A percentile compares a stretch with the other conserved stretches of the same genome.
phyloP scores from a whole-genome alignment of 2,888 invertebrate genomes.

The Microctonus hyperodae region DNA sequence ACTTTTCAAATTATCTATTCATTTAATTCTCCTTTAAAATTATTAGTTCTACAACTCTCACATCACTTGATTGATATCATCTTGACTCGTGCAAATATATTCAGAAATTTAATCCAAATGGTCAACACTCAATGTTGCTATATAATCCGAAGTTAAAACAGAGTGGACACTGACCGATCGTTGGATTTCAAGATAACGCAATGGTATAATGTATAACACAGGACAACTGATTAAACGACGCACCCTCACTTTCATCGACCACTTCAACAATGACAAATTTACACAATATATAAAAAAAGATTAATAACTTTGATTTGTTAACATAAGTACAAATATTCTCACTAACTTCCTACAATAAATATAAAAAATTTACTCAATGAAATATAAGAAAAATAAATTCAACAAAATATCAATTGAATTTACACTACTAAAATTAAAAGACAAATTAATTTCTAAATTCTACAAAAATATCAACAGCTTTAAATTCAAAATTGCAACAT shows the following conservation, averaged over 20 bases:
- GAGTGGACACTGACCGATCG: constrained; percentile 58
- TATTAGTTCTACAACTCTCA: too few species aligned
- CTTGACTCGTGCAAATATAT: background rate
- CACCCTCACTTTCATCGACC: constrained; percentile 25
- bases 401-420: constrained; percentile 4
- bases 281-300: constrained; percentile 9
- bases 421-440: constrained; percentile 30
- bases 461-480: constrained; percentile 45
- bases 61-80: constrained; percentile 22
- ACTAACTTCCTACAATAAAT: constrained; percentile 1
- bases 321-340: background rate
- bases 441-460: constrained; percentile 49
- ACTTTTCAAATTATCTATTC: too few species aligned
- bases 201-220: constrained; percentile 19
- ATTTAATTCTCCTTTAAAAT: too few species aligned
- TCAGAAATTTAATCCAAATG: constrained; percentile 29
- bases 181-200: constrained; percentile 40
- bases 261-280: background rate
- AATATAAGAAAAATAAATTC: constrained; percentile 25
- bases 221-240: constrained; percentile 51
- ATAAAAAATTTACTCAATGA: too few species aligned
- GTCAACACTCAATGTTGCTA: constrained; percentile 32
- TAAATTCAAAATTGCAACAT: constrained; percentile 44
- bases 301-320: constrained; percentile 15
- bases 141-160: constrained; percentile 59